Percentiles rank a stretch among this genome's conserved stretches.
Evolutionary conservation across 2,113 vertebrate genomes (phyloP).

Genomic region (Mesembrinibis cayennensis): DNA sequence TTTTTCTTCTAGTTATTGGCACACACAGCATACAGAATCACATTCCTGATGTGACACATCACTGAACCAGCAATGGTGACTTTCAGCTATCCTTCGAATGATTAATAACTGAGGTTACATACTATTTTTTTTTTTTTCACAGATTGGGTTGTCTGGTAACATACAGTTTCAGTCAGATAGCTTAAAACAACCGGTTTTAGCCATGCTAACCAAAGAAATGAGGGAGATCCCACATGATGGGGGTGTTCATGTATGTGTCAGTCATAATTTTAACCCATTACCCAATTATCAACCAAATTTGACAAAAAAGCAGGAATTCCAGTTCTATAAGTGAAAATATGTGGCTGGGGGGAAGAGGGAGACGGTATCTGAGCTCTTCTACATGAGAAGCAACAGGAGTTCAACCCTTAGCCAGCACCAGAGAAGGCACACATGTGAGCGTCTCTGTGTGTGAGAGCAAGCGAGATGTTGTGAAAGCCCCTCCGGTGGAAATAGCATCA

Average conservation of each 20-base stretch:
- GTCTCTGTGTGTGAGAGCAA: neutral
- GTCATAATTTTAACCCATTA: neutral
- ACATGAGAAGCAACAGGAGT: accelerated
- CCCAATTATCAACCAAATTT: neutral
- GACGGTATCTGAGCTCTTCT: neutral
- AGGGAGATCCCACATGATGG: accelerated
- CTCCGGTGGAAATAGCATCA: neutral
- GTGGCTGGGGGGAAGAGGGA: neutral
- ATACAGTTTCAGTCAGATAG: neutral
- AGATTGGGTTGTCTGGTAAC: neutral
- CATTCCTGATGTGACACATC: neutral
- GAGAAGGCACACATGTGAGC: accelerated
- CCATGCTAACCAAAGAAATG: neutral
- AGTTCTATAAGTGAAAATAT: neutral
- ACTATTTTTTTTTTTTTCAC: neutral
- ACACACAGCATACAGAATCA: neutral
- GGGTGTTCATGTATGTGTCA: neutral
- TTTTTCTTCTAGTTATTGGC: neutral
- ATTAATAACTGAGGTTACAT: neutral
- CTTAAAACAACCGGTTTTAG: neutral
- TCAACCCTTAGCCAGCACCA: neutral
- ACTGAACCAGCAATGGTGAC: neutral
- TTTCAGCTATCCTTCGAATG: neutral
- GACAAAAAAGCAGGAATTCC: neutral
- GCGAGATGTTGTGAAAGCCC: neutral